Percentiles rank a stretch among this genome's conserved stretches.
Conservation (phyloP, 2,113 vertebrate species). For the Cariama cristata region DNA sequence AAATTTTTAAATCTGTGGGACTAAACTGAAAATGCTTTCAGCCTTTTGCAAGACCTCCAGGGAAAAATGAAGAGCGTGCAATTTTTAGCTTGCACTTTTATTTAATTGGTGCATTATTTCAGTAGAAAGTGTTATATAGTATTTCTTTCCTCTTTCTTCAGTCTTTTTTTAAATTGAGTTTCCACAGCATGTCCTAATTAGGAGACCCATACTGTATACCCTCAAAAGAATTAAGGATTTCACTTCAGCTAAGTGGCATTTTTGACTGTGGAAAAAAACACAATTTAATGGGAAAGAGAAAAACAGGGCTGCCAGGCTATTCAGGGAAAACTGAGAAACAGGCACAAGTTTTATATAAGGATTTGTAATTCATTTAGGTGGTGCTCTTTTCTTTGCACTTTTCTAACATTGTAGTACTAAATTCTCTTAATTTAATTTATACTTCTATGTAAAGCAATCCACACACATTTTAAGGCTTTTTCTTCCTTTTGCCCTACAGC, state of each 20-base stretch:
- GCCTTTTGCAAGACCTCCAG: not conserved
- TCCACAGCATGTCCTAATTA: conserved; percentile 12
- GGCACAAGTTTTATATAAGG: not conserved
- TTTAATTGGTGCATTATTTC: conserved; percentile 27
- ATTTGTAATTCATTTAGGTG: not conserved
- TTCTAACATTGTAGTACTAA: not conserved
- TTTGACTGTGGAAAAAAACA: not conserved
- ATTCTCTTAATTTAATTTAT: conserved; percentile 5
- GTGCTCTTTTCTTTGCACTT: not conserved
- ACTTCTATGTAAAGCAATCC: not conserved
- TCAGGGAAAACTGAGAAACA: not conserved
- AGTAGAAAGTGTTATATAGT: not conserved
- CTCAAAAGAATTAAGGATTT: conserved; percentile 29
- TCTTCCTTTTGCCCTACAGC: not conserved
- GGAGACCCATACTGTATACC: not conserved
- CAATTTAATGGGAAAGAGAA: not conserved
- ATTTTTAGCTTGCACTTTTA: conserved; percentile 14
- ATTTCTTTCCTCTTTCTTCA: not conserved
- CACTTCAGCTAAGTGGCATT: not conserved
- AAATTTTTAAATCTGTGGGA: not conserved
- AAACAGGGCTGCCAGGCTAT: not conserved
- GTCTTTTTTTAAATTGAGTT: not conserved
- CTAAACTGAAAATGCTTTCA: conserved; percentile 5
- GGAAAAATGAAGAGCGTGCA: not conserved
- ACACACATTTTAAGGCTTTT: not conserved